These are phyloP conservation scores for Agapornis canus DNA, from an alignment of 2,797 vertebrate genomes.

Conservation along the genomic window DNA sequence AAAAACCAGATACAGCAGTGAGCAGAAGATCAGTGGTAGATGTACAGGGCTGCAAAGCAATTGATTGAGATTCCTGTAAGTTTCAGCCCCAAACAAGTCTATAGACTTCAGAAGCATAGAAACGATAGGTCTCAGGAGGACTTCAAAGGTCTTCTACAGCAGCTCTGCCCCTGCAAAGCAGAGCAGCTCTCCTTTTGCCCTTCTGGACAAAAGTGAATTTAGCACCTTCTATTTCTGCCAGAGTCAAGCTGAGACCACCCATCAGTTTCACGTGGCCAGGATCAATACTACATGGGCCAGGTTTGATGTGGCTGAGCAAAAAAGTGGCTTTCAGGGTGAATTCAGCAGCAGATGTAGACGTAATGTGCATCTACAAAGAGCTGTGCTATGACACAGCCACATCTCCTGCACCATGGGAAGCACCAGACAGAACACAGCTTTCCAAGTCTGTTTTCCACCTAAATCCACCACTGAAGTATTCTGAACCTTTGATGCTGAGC, in stretches of 20 bases:
- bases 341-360: background rate
- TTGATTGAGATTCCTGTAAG: background rate
- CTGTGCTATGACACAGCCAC: background rate
- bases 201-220: background rate
- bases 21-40: background rate
- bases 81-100: background rate
- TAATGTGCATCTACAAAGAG: background rate
- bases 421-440: background rate
- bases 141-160: background rate
- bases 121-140: background rate
- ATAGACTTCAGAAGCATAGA: background rate
- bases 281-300: background rate
- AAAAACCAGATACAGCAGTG: background rate
- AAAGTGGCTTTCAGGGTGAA: background rate
- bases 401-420: background rate
- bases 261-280: fast-evolving
- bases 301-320: background rate
- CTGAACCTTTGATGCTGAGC: background rate
- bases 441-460: background rate
- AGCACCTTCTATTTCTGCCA: background rate
- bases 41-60: background rate
- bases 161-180: background rate
- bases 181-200: background rate
- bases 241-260: background rate
- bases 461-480: background rate